Percentiles rank a stretch among this genome's conserved stretches.
Evolutionary conservation across 2,797 vertebrate species (phyloP).

Genomic region (Gymnodraco acuticeps): DNA sequence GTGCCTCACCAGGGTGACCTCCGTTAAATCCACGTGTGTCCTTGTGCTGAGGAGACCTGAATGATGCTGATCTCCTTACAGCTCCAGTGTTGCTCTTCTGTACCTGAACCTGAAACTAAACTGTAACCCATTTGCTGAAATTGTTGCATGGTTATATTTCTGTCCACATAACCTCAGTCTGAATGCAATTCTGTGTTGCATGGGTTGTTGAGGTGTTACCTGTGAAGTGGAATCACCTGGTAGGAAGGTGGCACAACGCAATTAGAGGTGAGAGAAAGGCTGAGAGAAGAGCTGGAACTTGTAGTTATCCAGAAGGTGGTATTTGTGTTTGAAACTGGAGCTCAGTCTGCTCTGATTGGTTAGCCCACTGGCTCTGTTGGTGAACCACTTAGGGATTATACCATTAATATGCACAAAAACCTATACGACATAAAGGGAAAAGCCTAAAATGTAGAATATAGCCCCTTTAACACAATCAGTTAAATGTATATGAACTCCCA

Average conservation of each 20-base stretch:
- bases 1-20: slow-evolving; percentile 12
- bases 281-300: slow-evolving; percentile 13
- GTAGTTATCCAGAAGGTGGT: no score
- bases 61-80: background rate
- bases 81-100: background rate
- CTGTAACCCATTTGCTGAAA: background rate
- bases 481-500: no score
- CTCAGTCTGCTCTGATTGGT: no score
- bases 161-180: background rate
- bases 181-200: slow-evolving; percentile 13
- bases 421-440: no score
- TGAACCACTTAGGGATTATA: no score
- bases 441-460: no score
- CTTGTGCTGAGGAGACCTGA: slow-evolving; percentile 9
- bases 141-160: background rate
- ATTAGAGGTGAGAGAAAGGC: slow-evolving; percentile 26
- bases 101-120: slow-evolving; percentile 3
- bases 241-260: slow-evolving; percentile 9
- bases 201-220: slow-evolving; percentile 12
- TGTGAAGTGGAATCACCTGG: slow-evolving; percentile 23
- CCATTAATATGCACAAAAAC: no score
- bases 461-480: no score
- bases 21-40: background rate
- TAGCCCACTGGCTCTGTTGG: no score
- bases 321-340: no score